Percentiles rank a stretch among this genome's conserved stretches.
phyloP scores from a whole-genome alignment of 1,140 invertebrate species.

The Trialeurodes vaporariorum region DNA sequence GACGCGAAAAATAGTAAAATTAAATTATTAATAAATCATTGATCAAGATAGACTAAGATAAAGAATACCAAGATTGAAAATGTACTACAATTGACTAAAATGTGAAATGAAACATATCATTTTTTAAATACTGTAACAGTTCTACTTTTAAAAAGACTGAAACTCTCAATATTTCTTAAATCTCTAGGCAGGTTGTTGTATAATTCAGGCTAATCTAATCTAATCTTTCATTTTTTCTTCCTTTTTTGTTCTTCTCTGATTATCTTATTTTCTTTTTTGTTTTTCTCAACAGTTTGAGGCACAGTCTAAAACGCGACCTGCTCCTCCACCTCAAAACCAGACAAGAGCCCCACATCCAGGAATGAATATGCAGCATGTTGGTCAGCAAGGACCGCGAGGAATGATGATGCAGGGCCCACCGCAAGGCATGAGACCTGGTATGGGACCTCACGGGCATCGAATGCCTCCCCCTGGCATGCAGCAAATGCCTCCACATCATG shows the following conservation, averaged over 20 bases:
- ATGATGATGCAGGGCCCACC: constrained; percentile 32
- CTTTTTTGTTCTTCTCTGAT: neutral
- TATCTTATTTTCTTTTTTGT: constrained; percentile 4
- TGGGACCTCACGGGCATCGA: constrained; percentile 31
- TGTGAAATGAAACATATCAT: too few species aligned
- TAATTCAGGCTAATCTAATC: too few species aligned
- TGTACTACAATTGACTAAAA: too few species aligned
- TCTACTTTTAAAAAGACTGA: too few species aligned
- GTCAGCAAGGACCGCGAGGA: constrained; percentile 28
- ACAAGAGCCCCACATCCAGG: constrained; percentile 41
- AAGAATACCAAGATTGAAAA: too few species aligned
- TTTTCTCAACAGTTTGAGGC: constrained; percentile 60
- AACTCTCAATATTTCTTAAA: too few species aligned
- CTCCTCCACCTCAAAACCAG: constrained; percentile 43
- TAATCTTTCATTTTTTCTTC: too few species aligned
- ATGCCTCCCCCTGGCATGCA: constrained; percentile 43
- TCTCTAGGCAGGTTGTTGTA: too few species aligned
- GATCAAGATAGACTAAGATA: too few species aligned
- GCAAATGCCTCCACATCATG: constrained; percentile 36
- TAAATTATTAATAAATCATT: too few species aligned
- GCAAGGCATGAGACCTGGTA: constrained; percentile 37
- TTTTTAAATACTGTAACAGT: too few species aligned
- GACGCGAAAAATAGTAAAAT: too few species aligned
- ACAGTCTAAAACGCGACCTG: constrained; percentile 75
- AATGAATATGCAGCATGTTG: constrained; percentile 21